Percentiles rank a stretch among this genome's conserved stretches.
Conservation (phyloP, 2,113 vertebrate species). For the Mus pahari region DNA sequence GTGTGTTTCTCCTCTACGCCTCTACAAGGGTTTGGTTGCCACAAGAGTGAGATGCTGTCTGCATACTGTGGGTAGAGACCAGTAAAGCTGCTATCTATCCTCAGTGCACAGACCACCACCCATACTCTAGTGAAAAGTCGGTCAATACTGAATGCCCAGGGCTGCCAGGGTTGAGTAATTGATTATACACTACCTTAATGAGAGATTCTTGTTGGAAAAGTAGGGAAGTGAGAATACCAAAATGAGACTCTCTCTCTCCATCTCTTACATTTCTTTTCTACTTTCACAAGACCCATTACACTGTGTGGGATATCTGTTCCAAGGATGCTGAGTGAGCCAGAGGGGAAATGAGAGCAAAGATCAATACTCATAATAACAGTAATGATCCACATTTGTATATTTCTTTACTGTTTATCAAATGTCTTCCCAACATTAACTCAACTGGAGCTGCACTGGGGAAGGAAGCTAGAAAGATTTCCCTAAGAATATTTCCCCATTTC, state of each 20-base stretch:
- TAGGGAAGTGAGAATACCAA: not conserved
- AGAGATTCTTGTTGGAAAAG: slow-evolving; percentile 57
- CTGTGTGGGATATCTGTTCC: not conserved
- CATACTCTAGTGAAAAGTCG: not conserved
- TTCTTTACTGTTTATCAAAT: not conserved
- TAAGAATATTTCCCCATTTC: slow-evolving; percentile 70
- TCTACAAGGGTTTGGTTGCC: not conserved
- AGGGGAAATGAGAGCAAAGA: slow-evolving; percentile 42
- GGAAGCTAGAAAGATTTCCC: slow-evolving; percentile 57
- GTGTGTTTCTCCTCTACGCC: not conserved
- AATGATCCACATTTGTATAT: not conserved
- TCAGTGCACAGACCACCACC: not conserved
- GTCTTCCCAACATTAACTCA: not conserved
- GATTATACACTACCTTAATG: not conserved
- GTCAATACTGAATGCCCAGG: not conserved
- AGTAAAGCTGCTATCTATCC: not conserved
- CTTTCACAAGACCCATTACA: not conserved
- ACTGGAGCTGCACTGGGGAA: not conserved
- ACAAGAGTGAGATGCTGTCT: not conserved
- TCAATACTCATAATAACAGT: slow-evolving; percentile 33
- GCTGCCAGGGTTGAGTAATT: accelerated
- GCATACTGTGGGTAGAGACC: not conserved
- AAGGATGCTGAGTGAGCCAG: not conserved
- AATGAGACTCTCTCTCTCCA: not conserved
- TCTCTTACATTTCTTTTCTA: not conserved